Base-by-base conservation (phyloP, 2,113 vertebrate species). In the Lutjanus erythropterus region DNA sequence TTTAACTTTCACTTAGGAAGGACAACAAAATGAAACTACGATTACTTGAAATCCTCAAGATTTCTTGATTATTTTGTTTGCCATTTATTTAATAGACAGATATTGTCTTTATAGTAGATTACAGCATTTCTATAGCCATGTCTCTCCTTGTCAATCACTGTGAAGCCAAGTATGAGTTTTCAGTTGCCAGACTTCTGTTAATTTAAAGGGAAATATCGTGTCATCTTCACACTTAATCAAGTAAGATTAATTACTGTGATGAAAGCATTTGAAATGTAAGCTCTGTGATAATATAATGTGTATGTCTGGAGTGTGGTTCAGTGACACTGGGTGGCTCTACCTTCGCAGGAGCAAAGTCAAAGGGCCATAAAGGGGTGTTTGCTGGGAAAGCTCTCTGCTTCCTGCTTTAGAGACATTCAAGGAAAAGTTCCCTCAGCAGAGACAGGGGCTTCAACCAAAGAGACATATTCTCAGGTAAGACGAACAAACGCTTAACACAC, bases 261-360 rank as follows among this genome's bases (percentile, higher is more conserved):
- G 18, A 52, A 59, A 21, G 8, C 29, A 15, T 12, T 15, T 41
- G 3, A 21, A 21, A 21, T 2, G 0, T 7, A n/a, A 3, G 3
- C 18, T 33, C 35, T 78, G 21, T 31, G 4, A 27, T 73, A 2
- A 19, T 23, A 6, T 16, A 4, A 21, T 19, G 65, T 31, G 12
- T 47, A 3, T 14, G 21, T 4, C 7, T 25, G 2, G 33, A 11
- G 11, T 21, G 35, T 47, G 37, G 31, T 56, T 64, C 25, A 33
- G 68, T 61, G 56, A 82, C n/a, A 46, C 35, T 75, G 62, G 66
- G 59, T 84, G 73, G 78, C 39, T 86, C 80, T 67, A n/a, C 19
- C 15, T 74, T 29, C n/a, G 29, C 78, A 85, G 87, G 94, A 92
- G 84, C 94, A 96, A 96, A 96, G 95, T 96, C 95, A 93, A 94